Conservation (phyloP, 2,113 vertebrate genomes). For the Ancistrus triradiatus region DNA sequence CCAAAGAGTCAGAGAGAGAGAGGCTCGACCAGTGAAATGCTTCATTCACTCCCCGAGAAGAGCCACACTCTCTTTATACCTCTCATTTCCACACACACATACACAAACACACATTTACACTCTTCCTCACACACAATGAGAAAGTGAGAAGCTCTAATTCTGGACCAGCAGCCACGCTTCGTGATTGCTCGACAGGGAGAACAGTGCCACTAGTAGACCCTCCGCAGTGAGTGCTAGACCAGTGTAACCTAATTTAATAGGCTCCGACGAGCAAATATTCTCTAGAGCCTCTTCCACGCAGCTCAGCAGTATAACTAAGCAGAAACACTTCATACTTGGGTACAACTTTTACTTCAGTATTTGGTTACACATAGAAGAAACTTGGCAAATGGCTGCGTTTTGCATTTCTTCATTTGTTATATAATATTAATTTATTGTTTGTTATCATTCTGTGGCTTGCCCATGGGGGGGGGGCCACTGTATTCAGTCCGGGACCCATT, state of each 20-base stretch:
- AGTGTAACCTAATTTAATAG: conserved; percentile 52
- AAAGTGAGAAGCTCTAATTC: conserved; percentile 28
- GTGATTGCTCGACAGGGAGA: conserved; percentile 39
- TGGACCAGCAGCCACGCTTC: conserved; percentile 30
- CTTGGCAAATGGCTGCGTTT: too few relatives aligned
- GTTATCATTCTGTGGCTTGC: too few relatives aligned
- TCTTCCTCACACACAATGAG: conserved; percentile 26
- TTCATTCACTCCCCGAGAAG: conserved; percentile 69
- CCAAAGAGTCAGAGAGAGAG: conserved; percentile 13
- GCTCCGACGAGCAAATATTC: conserved; percentile 54
- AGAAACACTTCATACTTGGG: too few relatives aligned
- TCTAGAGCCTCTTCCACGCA: too few relatives aligned
- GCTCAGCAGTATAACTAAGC: too few relatives aligned
- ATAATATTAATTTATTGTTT: too few relatives aligned
- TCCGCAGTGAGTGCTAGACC: conserved; percentile 39
- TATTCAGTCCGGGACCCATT: too few relatives aligned
- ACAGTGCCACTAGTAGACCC: conserved; percentile 37
- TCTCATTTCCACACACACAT: conserved; percentile 27
- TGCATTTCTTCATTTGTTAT: too few relatives aligned
- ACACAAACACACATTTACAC: conserved; percentile 13
- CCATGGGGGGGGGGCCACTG: too few relatives aligned
- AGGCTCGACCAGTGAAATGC: conserved; percentile 55
- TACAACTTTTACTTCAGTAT: too few relatives aligned
- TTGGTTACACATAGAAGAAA: too few relatives aligned
- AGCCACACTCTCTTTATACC: conserved; percentile 38